Base-by-base conservation (phyloP, 1,140 invertebrate species). In the Sitodiplosis mosellana region DNA sequence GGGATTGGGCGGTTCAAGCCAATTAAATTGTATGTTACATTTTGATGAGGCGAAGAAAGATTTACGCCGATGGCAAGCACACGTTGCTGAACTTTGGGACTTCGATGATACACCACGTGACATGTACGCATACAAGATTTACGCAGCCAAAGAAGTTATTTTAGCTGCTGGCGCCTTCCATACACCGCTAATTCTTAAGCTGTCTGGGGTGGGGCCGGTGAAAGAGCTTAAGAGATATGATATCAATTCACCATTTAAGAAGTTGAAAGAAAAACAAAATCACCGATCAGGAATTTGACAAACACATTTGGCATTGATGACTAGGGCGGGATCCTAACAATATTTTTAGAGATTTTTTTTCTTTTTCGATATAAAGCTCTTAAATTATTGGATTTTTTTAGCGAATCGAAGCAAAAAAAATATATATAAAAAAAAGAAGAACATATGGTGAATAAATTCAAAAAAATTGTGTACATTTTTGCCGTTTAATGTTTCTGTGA, bases 221-320 rank as follows among this genome's bases (percentile, higher is more conserved):
- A 51, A 63, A 15, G 53, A 69, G 27, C 56, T 81, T 12, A 50
- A 67, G 15, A 66, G 63, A 55, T 60, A 66, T n/a, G 47, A 68
- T 59, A 72, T 80, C 54, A 56, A 68, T 0, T n/a, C n/a, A n/a
- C n/a, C n/a, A n/a, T n/a, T n/a, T n/a, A n/a, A n/a, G n/a, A n/a
- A n/a, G n/a, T n/a, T n/a, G n/a, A 0, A 93, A 92, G 60, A 87
- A 80, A 56, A 81, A 83, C 57, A 93, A 92, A 55, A 77, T 79
- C 15, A 68, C 64, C 2, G 59, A 76, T 34, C 71, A 77, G 51
- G 70, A 79, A 49, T 77, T 72, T 55, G 69, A 78, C 54, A 64
- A 72, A 51, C 65, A 69, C 27, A 76, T 78, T 57, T 70, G 66
- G n/a, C n/a, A n/a, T n/a, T n/a, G n/a, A n/a, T n/a, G n/a, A n/a